Evolutionary conservation across 2,113 vertebrate species (phyloP).

Genomic region (Ctenodactylus gundi): DNA sequence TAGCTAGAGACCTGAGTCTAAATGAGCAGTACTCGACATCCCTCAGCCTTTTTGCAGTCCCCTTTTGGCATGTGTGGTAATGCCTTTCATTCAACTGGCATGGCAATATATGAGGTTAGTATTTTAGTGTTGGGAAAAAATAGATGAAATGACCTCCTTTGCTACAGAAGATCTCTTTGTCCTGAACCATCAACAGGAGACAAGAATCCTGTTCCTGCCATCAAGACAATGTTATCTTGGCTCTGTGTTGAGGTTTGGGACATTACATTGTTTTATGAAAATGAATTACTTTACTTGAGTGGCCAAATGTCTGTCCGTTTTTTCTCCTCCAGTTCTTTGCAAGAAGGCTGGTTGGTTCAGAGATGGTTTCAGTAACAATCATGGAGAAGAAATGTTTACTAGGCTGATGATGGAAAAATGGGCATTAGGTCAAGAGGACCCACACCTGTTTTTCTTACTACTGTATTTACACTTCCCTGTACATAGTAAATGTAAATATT

Average conservation of each 20-base stretch:
- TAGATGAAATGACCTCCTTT: neutral
- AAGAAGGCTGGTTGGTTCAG: neutral
- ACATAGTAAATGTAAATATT: neutral
- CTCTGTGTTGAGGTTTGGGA: neutral
- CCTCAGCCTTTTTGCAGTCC: neutral
- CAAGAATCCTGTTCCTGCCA: neutral
- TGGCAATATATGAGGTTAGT: neutral
- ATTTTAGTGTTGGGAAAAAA: neutral
- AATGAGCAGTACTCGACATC: neutral
- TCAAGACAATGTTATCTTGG: neutral
- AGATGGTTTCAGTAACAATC: neutral
- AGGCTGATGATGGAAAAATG: neutral
- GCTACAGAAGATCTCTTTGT: neutral
- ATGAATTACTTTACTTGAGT: neutral
- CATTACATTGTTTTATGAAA: too few relatives aligned
- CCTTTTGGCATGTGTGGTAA: neutral
- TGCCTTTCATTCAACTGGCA: neutral
- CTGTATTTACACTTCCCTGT: neutral
- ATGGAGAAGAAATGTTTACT: neutral
- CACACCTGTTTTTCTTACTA: neutral
- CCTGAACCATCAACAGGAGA: neutral
- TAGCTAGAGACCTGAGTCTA: neutral
- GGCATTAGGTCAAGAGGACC: neutral
- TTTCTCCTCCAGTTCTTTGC: neutral
- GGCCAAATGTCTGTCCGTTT: neutral